Conservation (phyloP, 2,888 invertebrate species). For the Hypsopygia costalis region DNA sequence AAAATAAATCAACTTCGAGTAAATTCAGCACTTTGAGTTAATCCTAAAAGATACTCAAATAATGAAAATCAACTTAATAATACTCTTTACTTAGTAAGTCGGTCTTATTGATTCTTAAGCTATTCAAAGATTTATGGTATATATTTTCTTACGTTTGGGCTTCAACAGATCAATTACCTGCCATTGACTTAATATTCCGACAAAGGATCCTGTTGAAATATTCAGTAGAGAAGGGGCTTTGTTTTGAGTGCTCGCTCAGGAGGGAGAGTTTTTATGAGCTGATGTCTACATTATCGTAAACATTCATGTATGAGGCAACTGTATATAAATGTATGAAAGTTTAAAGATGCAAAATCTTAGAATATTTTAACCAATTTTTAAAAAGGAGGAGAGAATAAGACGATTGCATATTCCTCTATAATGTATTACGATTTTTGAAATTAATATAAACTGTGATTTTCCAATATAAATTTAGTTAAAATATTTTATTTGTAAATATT, state of each 20-base stretch:
- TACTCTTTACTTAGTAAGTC: conserved; percentile 1
- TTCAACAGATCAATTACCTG: conserved; percentile 75
- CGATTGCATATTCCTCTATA: too few species aligned
- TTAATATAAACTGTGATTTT: too few species aligned
- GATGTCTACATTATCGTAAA: conserved; percentile 69
- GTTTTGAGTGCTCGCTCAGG: conserved; percentile 66
- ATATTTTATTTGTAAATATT: too few species aligned
- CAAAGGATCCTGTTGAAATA: conserved; percentile 76
- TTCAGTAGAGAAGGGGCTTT: conserved; percentile 67
- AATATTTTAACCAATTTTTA: too few species aligned
- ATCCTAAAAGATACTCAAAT: too few species aligned
- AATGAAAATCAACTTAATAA: too few species aligned
- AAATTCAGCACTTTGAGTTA: too few species aligned
- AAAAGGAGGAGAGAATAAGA: too few species aligned
- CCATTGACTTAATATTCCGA: conserved; percentile 77
- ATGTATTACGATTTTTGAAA: too few species aligned
- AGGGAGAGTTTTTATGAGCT: conserved; percentile 65
- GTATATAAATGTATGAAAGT: conserved; percentile 11
- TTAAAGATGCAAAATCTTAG: too few species aligned
- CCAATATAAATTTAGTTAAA: too few species aligned
- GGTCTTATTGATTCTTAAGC: conserved; percentile 18
- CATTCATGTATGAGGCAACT: conserved; percentile 46
- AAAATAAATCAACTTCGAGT: too few species aligned
- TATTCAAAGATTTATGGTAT: conserved; percentile 51
- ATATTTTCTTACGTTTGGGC: conserved; percentile 44